Evolutionary conservation across 1,140 invertebrate genomes (phyloP).

Genomic region (Spodoptera frugiperda): DNA sequence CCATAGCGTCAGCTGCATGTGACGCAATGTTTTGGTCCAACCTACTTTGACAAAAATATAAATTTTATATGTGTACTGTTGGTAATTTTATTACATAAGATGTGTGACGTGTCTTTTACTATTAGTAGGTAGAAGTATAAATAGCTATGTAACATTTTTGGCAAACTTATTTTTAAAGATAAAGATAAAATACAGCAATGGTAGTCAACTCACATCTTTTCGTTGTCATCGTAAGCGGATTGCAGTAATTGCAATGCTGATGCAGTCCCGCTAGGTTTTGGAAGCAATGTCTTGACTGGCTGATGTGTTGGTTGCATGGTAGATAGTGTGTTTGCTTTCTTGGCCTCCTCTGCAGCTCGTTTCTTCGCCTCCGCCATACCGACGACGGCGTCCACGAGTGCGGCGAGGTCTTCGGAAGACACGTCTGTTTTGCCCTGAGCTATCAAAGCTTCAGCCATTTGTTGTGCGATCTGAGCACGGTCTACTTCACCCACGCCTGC

Average conservation of each 20-base stretch:
- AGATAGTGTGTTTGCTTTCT: slow-evolving; percentile 38
- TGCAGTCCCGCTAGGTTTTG: slow-evolving; percentile 54
- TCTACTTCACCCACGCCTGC: slow-evolving; percentile 87
- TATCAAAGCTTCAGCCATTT: slow-evolving; percentile 91
- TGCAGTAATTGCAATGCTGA: slow-evolving; percentile 73
- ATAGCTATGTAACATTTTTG: not conserved
- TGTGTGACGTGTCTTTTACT: too few species aligned
- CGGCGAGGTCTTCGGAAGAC: slow-evolving; percentile 91
- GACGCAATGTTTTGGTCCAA: slow-evolving; percentile 52
- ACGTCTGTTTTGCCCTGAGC: slow-evolving; percentile 92
- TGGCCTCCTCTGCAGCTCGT: slow-evolving; percentile 60
- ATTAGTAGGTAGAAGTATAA: not conserved
- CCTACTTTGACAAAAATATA: slow-evolving; percentile 51
- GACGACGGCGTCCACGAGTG: slow-evolving; percentile 91
- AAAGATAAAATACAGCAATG: too few species aligned
- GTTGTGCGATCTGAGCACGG: slow-evolving; percentile 91
- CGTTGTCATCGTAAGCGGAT: slow-evolving; percentile 76
- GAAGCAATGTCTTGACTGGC: not conserved
- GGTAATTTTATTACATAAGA: too few species aligned
- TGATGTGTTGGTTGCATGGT: not conserved
- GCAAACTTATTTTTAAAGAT: too few species aligned
- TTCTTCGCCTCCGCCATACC: slow-evolving; percentile 81
- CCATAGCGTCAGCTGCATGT: slow-evolving; percentile 86
- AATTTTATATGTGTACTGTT: not conserved
- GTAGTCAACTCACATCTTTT: slow-evolving; percentile 67